Evolutionary conservation across 2,888 invertebrate species (phyloP).

Genomic region (Invenusta paracnida): DNA sequence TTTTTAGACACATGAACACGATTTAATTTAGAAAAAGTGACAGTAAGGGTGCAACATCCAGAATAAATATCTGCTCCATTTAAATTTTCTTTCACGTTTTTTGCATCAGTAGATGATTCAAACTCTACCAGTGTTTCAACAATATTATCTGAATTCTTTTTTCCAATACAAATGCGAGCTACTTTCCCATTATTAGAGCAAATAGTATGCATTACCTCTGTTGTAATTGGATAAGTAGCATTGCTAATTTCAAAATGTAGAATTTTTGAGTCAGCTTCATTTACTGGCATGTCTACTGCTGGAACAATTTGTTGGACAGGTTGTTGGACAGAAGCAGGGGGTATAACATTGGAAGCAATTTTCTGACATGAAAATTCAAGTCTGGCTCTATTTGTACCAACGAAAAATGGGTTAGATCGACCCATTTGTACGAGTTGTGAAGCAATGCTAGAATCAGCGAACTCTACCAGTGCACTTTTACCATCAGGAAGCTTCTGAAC

Average conservation of each 20-base stretch:
- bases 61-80: slow-evolving; percentile 44
- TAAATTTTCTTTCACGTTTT: slow-evolving; percentile 38
- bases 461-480: slow-evolving; percentile 38
- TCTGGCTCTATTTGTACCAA: slow-evolving; percentile 36
- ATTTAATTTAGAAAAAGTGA: slow-evolving; percentile 31
- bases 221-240: slow-evolving; percentile 43
- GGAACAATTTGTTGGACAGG: too few species aligned
- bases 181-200: slow-evolving; percentile 38
- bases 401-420: slow-evolving; percentile 36
- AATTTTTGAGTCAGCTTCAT: slow-evolving; percentile 20
- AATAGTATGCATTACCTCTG: slow-evolving; percentile 43
- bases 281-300: background rate
- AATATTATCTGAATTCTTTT: slow-evolving; percentile 41
- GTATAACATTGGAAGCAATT: background rate
- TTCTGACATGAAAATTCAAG: slow-evolving; percentile 38
- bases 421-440: slow-evolving; percentile 36
- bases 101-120: slow-evolving; percentile 36
- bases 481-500: slow-evolving; percentile 2
- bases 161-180: slow-evolving; percentile 41
- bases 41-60: slow-evolving; percentile 42
- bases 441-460: slow-evolving; percentile 29
- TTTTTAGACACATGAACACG: slow-evolving; percentile 42
- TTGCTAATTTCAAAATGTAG: slow-evolving; percentile 41
- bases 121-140: slow-evolving; percentile 44
- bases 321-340: background rate